Evolutionary conservation across 1,140 invertebrate genomes (phyloP), one percentile per base, ranked within the genome.

Genomic region (Drosophila novamexicana): DNA sequence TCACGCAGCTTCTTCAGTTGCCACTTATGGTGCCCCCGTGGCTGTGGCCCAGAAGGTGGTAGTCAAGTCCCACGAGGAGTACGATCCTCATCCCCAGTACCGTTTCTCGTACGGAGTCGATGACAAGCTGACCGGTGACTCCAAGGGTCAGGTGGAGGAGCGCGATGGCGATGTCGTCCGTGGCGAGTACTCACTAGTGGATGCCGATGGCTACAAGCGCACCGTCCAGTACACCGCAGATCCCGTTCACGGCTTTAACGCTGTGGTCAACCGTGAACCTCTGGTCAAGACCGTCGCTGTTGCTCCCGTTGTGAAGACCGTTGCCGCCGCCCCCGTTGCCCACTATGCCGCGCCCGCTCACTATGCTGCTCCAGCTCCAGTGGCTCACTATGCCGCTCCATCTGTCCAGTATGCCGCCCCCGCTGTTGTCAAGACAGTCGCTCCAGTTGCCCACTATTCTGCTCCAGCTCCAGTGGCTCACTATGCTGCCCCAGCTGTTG

Each of bases 111-210:
- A 96, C 91, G 94, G 94, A 52, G 94, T 96, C 9, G 93, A 94
- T n/a, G 95, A 96, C 81, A 94, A 94, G 6, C 93, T 94, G 78
- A 96, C 18, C 39, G 95, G 96, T 40, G 95, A 95, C 93, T 94
- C 94, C 73, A 95, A 96, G 91, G 88, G 81, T 85, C 94, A 94
- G 84, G 94, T 94, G 3, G 88, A 94, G 74, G 94, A 95, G 76
- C 94, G 93, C 56, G 92, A 94, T 52, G 93, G 94, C 75, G 94
- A 95, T 78, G 94, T 95, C 39, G 94, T 95, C 34, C 93, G 94
- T 77, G 95, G 95, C 62, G 93, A 93, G 44, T 95, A 95, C 93
- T 94, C 93, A 53, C 88, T 95, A 58, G 92, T 95, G 18, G 94
- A 95, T 84, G 93, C 95, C 12, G 95, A 95, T 82, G 95, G 95